A percentile compares a stretch with the other conserved stretches of the same genome.
Evolutionary conservation across 2,113 vertebrate species (phyloP).

Genomic region (Apaloderma vittatum): DNA sequence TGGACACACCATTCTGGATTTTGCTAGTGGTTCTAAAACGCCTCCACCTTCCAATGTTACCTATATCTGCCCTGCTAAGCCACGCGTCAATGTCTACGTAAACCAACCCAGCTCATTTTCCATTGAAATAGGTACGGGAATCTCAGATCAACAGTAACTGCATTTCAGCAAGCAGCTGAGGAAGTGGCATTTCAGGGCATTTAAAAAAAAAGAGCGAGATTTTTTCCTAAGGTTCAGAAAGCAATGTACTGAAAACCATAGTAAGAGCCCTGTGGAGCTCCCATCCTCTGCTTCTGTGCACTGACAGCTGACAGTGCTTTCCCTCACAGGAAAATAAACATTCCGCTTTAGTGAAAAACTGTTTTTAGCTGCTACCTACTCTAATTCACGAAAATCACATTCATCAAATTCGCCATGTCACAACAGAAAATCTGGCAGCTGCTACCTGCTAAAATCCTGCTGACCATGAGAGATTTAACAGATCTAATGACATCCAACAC

Average conservation of each 20-base stretch:
- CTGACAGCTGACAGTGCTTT: constrained; percentile 1
- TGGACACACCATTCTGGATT: not conserved
- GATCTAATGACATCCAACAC: not conserved
- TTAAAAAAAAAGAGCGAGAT: not conserved
- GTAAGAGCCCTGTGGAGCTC: not conserved
- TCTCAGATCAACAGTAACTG: not conserved
- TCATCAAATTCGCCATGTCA: not conserved
- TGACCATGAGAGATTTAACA: not conserved
- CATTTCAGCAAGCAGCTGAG: not conserved
- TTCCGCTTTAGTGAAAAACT: not conserved
- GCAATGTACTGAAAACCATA: not conserved
- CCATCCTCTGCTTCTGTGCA: not conserved
- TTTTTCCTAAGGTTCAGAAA: not conserved
- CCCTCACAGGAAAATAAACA: not conserved
- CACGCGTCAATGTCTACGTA: not conserved
- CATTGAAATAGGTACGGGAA: not conserved
- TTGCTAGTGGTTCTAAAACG: not conserved
- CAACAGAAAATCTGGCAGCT: not conserved
- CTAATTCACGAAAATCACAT: not conserved
- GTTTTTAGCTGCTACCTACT: not conserved
- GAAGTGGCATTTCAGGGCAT: not conserved
- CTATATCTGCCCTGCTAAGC: not conserved
- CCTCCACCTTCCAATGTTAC: not conserved
- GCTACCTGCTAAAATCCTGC: not conserved
- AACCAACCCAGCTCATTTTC: not conserved